Base-by-base conservation (phyloP, 2,888 invertebrate genomes). In the Clistopyga incitator region DNA sequence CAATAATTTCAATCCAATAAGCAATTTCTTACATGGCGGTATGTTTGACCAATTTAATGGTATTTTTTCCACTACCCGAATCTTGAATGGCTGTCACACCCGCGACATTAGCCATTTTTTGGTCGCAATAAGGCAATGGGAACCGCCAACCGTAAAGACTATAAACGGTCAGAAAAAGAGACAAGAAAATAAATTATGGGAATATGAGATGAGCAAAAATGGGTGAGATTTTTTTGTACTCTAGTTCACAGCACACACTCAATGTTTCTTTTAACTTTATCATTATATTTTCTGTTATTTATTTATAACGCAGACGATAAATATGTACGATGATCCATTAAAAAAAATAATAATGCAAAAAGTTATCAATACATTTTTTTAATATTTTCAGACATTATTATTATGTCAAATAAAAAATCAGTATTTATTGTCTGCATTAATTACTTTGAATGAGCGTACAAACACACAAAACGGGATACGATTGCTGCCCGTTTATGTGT, bases 101-200 rank as follows among this genome's bases (percentile, higher is more conserved):
- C 90, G 93, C 93, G 89, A 93, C 93, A 91, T 93, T 93, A 90
- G 96, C 95, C 94, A 96, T 96, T 95, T 96, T 96, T 95, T 97
- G 97, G 96, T 97, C 97, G 96, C 97, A 97, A 97, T 97, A 97
- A 96, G 97, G 97, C 96, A 97, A 97, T 95, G 97, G 97, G 96
- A 97, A 97, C 96, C 97, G 97, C 97, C 97, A 97, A 97, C 97
- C 97, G 96, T 97, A 97, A 96, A 97, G 96, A 97, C 97, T 97
- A 96, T 90, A 86, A 38, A 81, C 88, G 89, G 86, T 89, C 88
- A 90, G 88, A 90, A 87, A 91, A 89, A 89, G 87, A 92, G 88
- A 90, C 78, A 71, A 75, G 84, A 81, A 81, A 78, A 84, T 74
- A 81, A 78, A 82, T 59, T 68, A 84, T 81, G 77, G 79, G 75